phyloP scores from a whole-genome alignment of 2,113 vertebrate species.

The Pseudorasbora parva region DNA sequence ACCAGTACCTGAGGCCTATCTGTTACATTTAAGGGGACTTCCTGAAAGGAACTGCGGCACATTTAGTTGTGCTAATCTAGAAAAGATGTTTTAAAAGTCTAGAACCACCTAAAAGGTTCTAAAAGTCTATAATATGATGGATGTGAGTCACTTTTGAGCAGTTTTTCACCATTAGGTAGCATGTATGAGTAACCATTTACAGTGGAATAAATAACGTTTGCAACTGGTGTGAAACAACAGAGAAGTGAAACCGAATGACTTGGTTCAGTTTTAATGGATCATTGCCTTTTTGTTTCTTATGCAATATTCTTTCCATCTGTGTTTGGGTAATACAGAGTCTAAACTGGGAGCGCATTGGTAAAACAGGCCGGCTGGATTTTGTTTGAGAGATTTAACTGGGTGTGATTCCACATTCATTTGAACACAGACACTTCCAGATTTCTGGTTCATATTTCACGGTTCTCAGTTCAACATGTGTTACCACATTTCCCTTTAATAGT shows the following conservation, averaged over 20 bases:
- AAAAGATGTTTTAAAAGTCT: background rate
- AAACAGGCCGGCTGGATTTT: slow-evolving; percentile 62
- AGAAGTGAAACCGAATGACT: slow-evolving; percentile 38
- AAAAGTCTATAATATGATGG: background rate
- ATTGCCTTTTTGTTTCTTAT: slow-evolving; percentile 38
- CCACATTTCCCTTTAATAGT: background rate
- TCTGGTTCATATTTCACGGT: slow-evolving; percentile 14
- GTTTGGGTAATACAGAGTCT: slow-evolving; percentile 25
- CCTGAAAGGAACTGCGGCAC: slow-evolving; percentile 4
- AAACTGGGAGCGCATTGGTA: slow-evolving; percentile 43
- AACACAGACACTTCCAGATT: slow-evolving; percentile 61
- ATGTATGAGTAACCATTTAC: slow-evolving; percentile 1
- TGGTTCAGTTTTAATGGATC: slow-evolving; percentile 17
- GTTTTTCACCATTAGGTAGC: background rate
- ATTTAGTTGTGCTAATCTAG: slow-evolving; percentile 3
- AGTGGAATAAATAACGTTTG: slow-evolving; percentile 27
- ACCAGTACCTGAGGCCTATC: slow-evolving; percentile 33
- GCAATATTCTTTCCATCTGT: slow-evolving; percentile 44
- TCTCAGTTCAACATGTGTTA: background rate
- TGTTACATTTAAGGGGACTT: slow-evolving; percentile 41
- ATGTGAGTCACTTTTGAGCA: background rate
- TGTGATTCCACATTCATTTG: slow-evolving; percentile 64
- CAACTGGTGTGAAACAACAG: slow-evolving; percentile 26
- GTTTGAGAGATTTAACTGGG: slow-evolving; percentile 62
- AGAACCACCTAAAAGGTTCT: background rate